phyloP scores from a whole-genome alignment of 1,140 invertebrate species.

The Eumaeus atala region DNA sequence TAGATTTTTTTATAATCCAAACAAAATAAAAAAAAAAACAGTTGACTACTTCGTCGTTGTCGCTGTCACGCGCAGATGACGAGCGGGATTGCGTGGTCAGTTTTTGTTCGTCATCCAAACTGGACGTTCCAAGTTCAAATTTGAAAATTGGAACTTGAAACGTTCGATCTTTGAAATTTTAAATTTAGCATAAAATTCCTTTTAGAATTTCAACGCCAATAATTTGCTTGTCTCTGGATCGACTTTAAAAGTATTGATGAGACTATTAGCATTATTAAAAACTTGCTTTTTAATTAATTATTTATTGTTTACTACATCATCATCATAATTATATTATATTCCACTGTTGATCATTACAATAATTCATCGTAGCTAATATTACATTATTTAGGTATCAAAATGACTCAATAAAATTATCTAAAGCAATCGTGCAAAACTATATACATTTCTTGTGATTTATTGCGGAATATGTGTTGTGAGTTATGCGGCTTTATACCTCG shows the following conservation, averaged over 20 bases:
- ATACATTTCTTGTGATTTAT: no score
- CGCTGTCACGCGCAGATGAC: constrained; percentile 58
- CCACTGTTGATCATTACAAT: no score
- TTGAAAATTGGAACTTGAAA: constrained; percentile 66
- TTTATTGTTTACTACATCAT: no score
- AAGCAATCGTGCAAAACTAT: no score
- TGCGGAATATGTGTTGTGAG: no score
- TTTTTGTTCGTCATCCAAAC: constrained; percentile 69
- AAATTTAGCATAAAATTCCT: constrained; percentile 61
- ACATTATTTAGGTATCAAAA: no score
- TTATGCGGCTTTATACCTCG: no score
- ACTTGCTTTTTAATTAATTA: no score
- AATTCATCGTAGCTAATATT: no score
- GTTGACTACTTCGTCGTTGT: constrained; percentile 27
- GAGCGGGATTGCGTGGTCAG: constrained; percentile 64
- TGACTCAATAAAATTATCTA: no score
- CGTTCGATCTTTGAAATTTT: constrained; percentile 69
- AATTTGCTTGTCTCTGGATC: constrained; percentile 27
- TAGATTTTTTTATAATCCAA: neutral
- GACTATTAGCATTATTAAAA: neutral
- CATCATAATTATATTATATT: no score
- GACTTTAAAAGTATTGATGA: constrained; percentile 15
- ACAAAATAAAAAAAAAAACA: neutral
- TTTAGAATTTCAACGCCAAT: constrained; percentile 30
- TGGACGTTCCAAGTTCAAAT: constrained; percentile 73